Evolutionary conservation across 2,113 vertebrate species (phyloP), one percentile per base, ranked within the genome.

Genomic region (Formicarius rufipectus): DNA sequence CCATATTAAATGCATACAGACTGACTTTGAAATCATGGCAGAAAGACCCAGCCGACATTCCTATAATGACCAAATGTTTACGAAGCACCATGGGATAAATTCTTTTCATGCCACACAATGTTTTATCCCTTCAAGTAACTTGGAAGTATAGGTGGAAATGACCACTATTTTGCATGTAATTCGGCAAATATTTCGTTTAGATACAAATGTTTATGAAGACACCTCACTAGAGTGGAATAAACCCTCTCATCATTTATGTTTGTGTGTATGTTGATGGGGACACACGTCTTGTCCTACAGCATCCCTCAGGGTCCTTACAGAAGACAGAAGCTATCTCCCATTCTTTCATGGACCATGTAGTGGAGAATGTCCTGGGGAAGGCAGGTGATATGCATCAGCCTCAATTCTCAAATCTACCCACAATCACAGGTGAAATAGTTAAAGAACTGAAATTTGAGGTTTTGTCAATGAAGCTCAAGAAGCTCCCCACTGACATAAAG

Each of bases 61-160:
- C 25, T 67, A 24, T 33, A 24, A 18, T 4, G 16, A 69, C 7
- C 59, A 77, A 76, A 87, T 45, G 20, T 24, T 77, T 74, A 33
- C 24, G 40, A 78, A 87, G n/a, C 63, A 80, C 21, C 13, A 23
- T 24, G 40, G 23, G 45, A 64, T 52, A 79, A 90, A 88, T 73
- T 67, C 67, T 53, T 6, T 31, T 31, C 24, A 42, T 0, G 0
- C 17, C 10, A 68, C 17, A 31, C 15, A 40, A 10, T 42, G 56
- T 7, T 72, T 75, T 33, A 71, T 73, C 64, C 31, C 35, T 90
- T 71, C 53, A 40, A 47, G 14, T 68, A 64, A 82, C 37, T 64
- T 39, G 44, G 31, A 80, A 95, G 68, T 53, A 37, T 0, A 31
- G n/a, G 7, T 24, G 15, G 2, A 76, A 76, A 90, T 68, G 33